A percentile compares a stretch with the other conserved stretches of the same genome.
Conservation (phyloP, 2,113 vertebrate species). For the Catharus minimus region DNA sequence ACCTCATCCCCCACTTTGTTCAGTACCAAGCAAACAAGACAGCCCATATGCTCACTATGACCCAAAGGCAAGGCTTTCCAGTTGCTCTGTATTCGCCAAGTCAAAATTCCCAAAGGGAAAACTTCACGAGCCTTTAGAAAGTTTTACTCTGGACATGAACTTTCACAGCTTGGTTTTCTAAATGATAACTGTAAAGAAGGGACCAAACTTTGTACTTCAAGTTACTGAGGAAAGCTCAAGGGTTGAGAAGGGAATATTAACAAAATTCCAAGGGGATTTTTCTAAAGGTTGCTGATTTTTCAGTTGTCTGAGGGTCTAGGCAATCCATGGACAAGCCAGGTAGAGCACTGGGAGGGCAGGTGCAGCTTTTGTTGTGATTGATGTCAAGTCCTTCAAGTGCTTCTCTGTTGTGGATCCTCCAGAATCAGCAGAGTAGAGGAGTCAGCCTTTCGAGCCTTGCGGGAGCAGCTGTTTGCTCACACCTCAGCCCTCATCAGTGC, state of each 20-base stretch:
- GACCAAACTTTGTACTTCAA: background rate
- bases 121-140: background rate
- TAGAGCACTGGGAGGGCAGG: background rate
- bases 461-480: conserved; percentile 77
- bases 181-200: background rate
- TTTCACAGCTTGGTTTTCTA: background rate
- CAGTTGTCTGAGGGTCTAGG: background rate
- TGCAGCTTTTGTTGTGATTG: background rate
- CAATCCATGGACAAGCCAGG: background rate
- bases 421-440: conserved; percentile 80
- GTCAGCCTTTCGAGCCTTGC: conserved; percentile 76
- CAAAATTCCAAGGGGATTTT: background rate
- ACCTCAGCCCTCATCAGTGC: conserved; percentile 71
- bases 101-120: background rate
- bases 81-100: background rate
- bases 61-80: conserved; percentile 82
- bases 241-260: background rate
- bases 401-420: background rate
- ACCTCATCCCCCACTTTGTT: conserved; percentile 85
- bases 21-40: conserved; percentile 88
- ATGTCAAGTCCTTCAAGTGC: background rate
- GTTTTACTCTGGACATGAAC: background rate
- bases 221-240: background rate
- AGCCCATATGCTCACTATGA: conserved; percentile 81
- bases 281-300: background rate